Evolutionary conservation across 2,797 vertebrate genomes (phyloP).

Genomic region (Merluccius polli): DNA sequence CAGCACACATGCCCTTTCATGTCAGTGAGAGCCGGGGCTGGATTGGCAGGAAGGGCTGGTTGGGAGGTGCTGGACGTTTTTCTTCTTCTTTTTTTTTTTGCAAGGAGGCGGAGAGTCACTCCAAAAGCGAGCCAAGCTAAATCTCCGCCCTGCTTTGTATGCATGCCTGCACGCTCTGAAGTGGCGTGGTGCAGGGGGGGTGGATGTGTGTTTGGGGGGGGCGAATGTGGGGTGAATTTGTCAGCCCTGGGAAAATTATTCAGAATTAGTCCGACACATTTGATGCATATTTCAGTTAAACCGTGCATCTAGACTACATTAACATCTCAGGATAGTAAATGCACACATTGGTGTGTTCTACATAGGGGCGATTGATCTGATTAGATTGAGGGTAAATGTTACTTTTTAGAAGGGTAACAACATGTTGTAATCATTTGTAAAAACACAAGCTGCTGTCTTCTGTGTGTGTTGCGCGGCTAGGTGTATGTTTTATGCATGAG

Average conservation of each 20-base stretch:
- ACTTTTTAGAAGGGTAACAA: neutral
- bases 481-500: slow-evolving; percentile 4
- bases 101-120: slow-evolving; percentile 33
- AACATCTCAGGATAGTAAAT: neutral
- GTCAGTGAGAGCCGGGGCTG: slow-evolving; percentile 34
- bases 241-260: slow-evolving; percentile 59
- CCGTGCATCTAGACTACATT: neutral
- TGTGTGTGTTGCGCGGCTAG: neutral
- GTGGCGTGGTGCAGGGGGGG: slow-evolving; percentile 55
- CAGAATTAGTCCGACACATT: slow-evolving; percentile 59
- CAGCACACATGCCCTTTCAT: slow-evolving; percentile 60
- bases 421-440: neutral
- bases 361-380: neutral
- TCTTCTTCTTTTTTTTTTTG: neutral
- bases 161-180: slow-evolving; percentile 51
- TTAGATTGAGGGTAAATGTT: neutral
- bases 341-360: neutral
- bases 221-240: slow-evolving; percentile 65
- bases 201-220: slow-evolving; percentile 42
- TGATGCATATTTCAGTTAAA: slow-evolving; percentile 34
- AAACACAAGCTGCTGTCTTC: neutral
- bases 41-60: slow-evolving; percentile 22
- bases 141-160: slow-evolving; percentile 65
- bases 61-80: slow-evolving; percentile 9
- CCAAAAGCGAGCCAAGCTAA: slow-evolving; percentile 54